Conservation (phyloP, 2,797 vertebrate genomes). For the Scomberomorus guttatus region DNA sequence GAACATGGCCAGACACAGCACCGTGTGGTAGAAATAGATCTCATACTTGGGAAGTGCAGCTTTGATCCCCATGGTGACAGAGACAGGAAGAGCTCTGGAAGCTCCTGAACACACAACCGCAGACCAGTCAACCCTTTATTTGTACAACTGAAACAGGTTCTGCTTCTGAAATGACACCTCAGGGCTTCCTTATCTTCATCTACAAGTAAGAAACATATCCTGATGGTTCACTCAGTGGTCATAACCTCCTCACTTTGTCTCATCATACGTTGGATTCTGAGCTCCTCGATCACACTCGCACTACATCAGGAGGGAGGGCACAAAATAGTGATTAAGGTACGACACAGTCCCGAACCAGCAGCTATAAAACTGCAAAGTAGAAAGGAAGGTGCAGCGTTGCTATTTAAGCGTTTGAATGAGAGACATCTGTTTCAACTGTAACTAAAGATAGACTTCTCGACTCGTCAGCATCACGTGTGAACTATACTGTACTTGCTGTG, state of each 20-base stretch:
- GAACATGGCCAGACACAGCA: constrained; percentile 89
- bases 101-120: constrained; percentile 46
- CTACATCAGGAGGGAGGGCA: neutral
- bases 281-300: neutral
- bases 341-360: constrained; percentile 9
- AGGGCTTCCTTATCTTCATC: neutral
- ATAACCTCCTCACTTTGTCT: neutral
- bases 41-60: constrained; percentile 92
- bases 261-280: constrained; percentile 4
- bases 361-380: constrained; percentile 30
- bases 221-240: neutral
- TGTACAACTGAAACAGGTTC: constrained; percentile 13
- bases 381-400: constrained; percentile 22
- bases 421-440: constrained; percentile 30
- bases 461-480: neutral
- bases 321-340: neutral
- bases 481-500: neutral
- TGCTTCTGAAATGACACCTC: neutral
- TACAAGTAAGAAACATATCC: neutral
- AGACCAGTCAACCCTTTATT: neutral
- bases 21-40: constrained; percentile 91
- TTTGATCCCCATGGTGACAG: constrained; percentile 90
- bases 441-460: constrained; percentile 47
- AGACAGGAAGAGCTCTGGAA: constrained; percentile 19
- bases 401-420: constrained; percentile 5